Evolutionary conservation across 2,888 invertebrate species (phyloP), one percentile per base, ranked within the genome.

Genomic region (Sesia bembeciformis): DNA sequence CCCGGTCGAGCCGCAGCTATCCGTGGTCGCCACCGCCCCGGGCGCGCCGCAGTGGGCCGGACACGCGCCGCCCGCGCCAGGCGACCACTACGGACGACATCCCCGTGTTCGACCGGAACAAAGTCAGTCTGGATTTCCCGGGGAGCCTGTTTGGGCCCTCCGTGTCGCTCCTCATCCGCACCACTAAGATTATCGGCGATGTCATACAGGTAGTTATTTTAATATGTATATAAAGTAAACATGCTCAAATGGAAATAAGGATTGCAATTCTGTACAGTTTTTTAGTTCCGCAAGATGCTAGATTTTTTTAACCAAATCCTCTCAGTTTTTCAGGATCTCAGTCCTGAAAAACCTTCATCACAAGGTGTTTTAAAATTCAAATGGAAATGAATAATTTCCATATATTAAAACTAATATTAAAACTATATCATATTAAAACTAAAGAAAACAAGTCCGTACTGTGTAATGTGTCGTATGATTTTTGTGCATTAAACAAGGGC

Each of bases 121-220:
- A 91, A 67, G 94, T 94, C 60, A 91, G 92, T 67, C 85, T 94
- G 74, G 93, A 93, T 63, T 79, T 94, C 66, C 94, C 94, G 58
- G 90, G 92, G 58, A 86, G 81, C 71, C 84, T 93, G 64, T 92
- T 94, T 78, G 93, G 93, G 53, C 91, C 92, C 7, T 92, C 93
- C 72, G 94, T 94, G 76, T 91, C 91, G 56, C 84, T 93, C 52
- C 86, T 94, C 62, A 93, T 93, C 66, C 90, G 90, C 62, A 82
- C 93, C 65, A 93, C 93, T 76, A 93, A 92, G 72, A 80, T 93
- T 59, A 76, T 93, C 65, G 93, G 93, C 43, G 92, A 91, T 67
- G 90, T 93, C 57, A 92, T 94, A 66, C 91, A 93, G 84, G 94
- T 94, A 74, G 81, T 80, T 23, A 23, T 23, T 23, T 23, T 23